phyloP scores from a whole-genome alignment of 2,797 vertebrate species.

The Adrianichthys oophorus region DNA sequence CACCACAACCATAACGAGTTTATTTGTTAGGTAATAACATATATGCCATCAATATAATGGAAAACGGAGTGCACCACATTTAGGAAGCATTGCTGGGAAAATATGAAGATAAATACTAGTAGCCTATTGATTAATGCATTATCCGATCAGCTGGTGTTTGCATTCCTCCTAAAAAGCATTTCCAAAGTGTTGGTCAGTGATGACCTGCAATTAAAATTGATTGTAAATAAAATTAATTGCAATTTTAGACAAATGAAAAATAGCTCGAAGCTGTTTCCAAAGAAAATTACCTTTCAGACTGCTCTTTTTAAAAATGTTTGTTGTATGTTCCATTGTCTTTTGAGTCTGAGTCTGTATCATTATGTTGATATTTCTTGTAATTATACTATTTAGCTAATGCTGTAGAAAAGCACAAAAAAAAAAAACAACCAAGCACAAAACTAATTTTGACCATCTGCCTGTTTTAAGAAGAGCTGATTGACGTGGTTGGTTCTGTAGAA shows the following conservation, averaged over 20 bases:
- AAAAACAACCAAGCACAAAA: no score
- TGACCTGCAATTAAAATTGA: constrained; percentile 34
- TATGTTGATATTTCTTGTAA: no score
- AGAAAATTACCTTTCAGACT: no score
- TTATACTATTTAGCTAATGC: no score
- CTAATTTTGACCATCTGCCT: no score
- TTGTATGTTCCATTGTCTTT: no score
- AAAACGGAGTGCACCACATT: constrained; percentile 70
- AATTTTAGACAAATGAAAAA: constrained; percentile 23
- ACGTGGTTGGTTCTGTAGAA: no score
- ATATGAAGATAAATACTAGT: constrained; percentile 71
- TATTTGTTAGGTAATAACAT: constrained; percentile 75
- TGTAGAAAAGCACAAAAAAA: no score
- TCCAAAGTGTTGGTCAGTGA: constrained; percentile 33
- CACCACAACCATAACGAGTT: constrained; percentile 46
- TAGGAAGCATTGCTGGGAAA: constrained; percentile 71
- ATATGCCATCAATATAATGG: constrained; percentile 70
- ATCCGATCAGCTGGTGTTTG: constrained; percentile 51
- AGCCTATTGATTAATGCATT: constrained; percentile 72
- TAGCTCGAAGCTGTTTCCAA: no score
- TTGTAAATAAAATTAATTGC: background rate
- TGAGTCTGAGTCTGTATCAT: no score
- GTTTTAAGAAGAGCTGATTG: no score
- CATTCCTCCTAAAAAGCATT: constrained; percentile 32
- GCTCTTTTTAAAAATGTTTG: no score